phyloP scores from a whole-genome alignment of 2,888 invertebrate genomes.

The Caenorhabditis zanzibari region DNA sequence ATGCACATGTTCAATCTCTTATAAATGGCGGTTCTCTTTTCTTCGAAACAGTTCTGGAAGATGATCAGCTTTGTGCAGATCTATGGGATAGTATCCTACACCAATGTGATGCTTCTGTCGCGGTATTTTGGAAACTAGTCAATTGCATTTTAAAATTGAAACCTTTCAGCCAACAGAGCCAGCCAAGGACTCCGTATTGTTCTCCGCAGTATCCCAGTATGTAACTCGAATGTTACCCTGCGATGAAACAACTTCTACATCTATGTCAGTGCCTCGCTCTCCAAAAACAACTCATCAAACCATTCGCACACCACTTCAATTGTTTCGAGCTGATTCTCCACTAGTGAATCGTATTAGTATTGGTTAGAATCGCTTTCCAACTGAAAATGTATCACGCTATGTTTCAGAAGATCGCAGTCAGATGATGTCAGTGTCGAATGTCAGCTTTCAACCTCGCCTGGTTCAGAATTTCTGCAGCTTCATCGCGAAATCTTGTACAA shows the following conservation, averaged over 20 bases:
- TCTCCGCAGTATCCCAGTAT: conserved; percentile 63
- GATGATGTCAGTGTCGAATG: conserved; percentile 44
- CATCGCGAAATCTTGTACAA: conserved; percentile 66
- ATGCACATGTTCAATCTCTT: conserved; percentile 45
- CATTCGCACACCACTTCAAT: conserved; percentile 72
- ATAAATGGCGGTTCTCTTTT: conserved; percentile 64
- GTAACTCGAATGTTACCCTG: conserved; percentile 69
- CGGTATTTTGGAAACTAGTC: conserved; percentile 30
- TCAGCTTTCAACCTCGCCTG: conserved; percentile 65
- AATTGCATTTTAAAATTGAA: neutral
- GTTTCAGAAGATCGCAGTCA: conserved; percentile 60
- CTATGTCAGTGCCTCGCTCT: conserved; percentile 15
- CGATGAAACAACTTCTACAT: conserved; percentile 36
- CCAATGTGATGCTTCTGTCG: conserved; percentile 58
- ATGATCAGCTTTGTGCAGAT: conserved; percentile 61
- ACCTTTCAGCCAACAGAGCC: conserved; percentile 54
- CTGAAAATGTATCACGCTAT: neutral
- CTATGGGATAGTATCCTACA: conserved; percentile 66
- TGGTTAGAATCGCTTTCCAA: conserved; percentile 42
- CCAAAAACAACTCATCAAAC: conserved; percentile 57
- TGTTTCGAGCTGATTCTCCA: conserved; percentile 72
- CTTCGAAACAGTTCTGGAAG: conserved; percentile 68
- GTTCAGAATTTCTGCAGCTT: conserved; percentile 69
- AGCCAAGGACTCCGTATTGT: conserved; percentile 64
- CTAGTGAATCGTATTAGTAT: conserved; percentile 68